Conservation (phyloP, 2,888 invertebrate species). For the Rambutsinella grinnellia region DNA sequence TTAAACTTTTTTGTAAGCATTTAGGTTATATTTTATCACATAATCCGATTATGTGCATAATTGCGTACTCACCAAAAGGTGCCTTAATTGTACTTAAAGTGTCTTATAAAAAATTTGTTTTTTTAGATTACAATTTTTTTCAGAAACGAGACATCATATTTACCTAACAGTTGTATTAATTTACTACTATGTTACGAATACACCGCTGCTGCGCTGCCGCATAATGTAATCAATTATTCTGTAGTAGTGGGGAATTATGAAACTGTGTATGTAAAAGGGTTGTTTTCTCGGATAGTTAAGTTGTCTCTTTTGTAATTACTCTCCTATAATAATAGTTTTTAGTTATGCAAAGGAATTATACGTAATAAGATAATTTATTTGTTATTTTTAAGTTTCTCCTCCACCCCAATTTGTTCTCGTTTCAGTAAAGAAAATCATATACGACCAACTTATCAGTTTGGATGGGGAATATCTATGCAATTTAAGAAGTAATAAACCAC, state of each 20-base stretch:
- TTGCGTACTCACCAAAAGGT: slow-evolving; percentile 51
- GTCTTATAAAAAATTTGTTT: slow-evolving; percentile 46
- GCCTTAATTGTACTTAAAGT: slow-evolving; percentile 56
- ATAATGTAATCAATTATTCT: slow-evolving; percentile 27
- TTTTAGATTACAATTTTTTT: slow-evolving; percentile 4
- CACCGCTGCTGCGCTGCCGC: slow-evolving; percentile 46
- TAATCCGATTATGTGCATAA: slow-evolving; percentile 6
- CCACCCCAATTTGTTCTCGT: too few relatives aligned
- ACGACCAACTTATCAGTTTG: too few relatives aligned
- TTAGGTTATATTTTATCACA: neutral
- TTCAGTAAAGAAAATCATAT: too few relatives aligned
- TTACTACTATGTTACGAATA: slow-evolving; percentile 7
- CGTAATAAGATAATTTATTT: too few relatives aligned
- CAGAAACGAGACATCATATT: slow-evolving; percentile 53
- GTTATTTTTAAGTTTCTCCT: too few relatives aligned
- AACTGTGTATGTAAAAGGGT: slow-evolving; percentile 10
- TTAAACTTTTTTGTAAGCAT: neutral
- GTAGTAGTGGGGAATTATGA: slow-evolving; percentile 27
- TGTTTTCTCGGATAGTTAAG: neutral
- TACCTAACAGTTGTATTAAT: slow-evolving; percentile 58
- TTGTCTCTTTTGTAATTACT: neutral
- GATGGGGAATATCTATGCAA: too few relatives aligned
- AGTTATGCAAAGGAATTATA: neutral
- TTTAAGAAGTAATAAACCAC: too few relatives aligned
- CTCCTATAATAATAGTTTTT: neutral